Evolutionary conservation across 2,888 invertebrate genomes (phyloP), one percentile per base, ranked within the genome.

Genomic region (Heliconius ethilla): DNA sequence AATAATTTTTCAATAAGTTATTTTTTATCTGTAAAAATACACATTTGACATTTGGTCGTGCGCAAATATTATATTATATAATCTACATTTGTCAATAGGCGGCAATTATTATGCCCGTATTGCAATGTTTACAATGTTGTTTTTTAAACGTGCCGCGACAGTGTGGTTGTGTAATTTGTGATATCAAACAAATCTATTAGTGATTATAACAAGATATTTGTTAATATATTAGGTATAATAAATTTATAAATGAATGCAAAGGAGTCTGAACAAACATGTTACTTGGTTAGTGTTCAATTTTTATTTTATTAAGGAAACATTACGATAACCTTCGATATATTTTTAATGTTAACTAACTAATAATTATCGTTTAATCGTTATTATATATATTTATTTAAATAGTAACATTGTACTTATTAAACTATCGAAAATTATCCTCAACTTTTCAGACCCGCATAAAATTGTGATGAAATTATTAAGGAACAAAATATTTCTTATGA

Each of bases 121-220:
- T 15, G 40, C 25, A 18, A 69, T 40, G 40, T 69, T 69, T 45
- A 33, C n/a, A 37, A 67, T 67, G 40, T 67, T 67, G 37, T 67
- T 11, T 40, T 69, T 69, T 45, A 69, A 69, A 69, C 18, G 69
- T 69, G 13, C 40, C 25, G 69, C 25, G 25, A 45, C 25, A 15
- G 69, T 45, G 69, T 69, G 69, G 69, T 69, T 69, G 69, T 69
- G 69, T 69, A n/a, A 25, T 69, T 69, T 40, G 40, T 69, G 25
- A 25, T 25, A 45, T 69, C 7, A 69, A 37, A n/a, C 13, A 13
- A 11, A 40, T 69, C 6, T 25, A 3, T 25, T 72, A 25, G 33
- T 33, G n/a, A n/a, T 33, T 37, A 37, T 33, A 72, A 55, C 1
- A 55, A n/a, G 5, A 33, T 33, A 59, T 40, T 69, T 37, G n/a